Base-by-base conservation (phyloP, 1,140 invertebrate species). In the Brachionus asplanchnoidis region DNA sequence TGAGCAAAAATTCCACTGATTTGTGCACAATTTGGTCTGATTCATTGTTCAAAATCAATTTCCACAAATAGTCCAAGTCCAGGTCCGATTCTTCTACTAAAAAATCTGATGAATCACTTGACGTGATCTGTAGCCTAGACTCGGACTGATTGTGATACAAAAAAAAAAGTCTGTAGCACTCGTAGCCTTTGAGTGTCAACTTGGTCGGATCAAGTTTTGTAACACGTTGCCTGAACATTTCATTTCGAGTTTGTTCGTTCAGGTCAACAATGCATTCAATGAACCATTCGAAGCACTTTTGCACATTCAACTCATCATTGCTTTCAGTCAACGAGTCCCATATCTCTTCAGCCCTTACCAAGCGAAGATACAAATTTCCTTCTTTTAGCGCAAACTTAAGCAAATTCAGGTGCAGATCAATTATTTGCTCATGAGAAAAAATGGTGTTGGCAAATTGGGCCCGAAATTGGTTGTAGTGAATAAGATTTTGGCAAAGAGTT, bases 341-440 rank as follows among this genome's bases (percentile, higher is more conserved):
- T 65, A 92, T 88, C 84, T 92, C 91, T 79, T 90, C 88, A 46
- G 90, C 90, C 79, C 90, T 86, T 60, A 87, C 88, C 90, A 90
- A 91, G 17, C 89, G 88, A 60, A 92, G 86, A 87, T 91, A 91
- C 6, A 91, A 86, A 70, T 90, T 89, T 28, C 90, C 90, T 85
- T 91, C 91, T 88, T 91, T 90, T 32, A 92, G 87, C 23, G 91
- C 86, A 86, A 91, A 91, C 84, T 90, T 89, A 28, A 92, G 87
- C 85, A 91, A 91, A 65, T 89, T 88, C 36, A 92, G 86, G 86
- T 92, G 91, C n/a, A 87, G 88, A 53, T 46, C 44, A 85, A 88
- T 87, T 87, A 91, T 90, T 86, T 91, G 89, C 70, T 88, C 88
- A 87, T 91, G 91, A 20, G 89, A 88, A 85, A 91, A 91, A 85